A percentile compares a stretch with the other conserved stretches of the same genome.
Conservation (phyloP, 2,113 vertebrate genomes). For the Mus pahari region DNA sequence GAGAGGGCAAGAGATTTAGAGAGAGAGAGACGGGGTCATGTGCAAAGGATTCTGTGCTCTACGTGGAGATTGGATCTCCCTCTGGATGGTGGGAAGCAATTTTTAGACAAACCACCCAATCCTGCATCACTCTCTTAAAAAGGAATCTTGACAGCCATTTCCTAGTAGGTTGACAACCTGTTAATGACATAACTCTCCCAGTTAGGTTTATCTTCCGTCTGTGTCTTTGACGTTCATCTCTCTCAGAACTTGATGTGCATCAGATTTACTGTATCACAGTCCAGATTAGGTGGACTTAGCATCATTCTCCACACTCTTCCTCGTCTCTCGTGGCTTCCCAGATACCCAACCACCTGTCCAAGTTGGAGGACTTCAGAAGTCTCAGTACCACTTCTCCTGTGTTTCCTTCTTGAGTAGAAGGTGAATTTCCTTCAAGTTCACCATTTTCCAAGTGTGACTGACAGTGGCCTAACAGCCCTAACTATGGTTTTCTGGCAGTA, state of each 20-base stretch:
- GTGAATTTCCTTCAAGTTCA: neutral
- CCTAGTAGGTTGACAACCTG: neutral
- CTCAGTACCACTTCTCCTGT: neutral
- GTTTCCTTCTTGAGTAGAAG: conserved; percentile 42
- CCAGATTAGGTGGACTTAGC: neutral
- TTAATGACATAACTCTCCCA: neutral
- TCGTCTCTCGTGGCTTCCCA: neutral
- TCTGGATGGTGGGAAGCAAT: neutral
- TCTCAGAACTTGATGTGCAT: neutral
- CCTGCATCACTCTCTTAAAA: neutral
- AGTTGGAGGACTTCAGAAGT: neutral
- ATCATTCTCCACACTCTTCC: conserved; percentile 22
- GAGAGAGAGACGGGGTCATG: neutral
- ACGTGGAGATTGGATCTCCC: neutral
- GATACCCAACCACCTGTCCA: neutral
- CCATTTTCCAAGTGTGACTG: neutral
- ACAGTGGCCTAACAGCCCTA: neutral
- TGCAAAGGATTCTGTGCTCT: neutral
- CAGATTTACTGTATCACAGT: neutral
- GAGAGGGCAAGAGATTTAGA: neutral
- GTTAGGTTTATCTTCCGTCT: neutral
- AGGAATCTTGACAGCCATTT: neutral
- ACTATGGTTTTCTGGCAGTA: neutral
- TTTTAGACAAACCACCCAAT: neutral
- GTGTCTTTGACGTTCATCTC: neutral